phyloP scores from a whole-genome alignment of 2,888 invertebrate species.

The Melieria picta region DNA sequence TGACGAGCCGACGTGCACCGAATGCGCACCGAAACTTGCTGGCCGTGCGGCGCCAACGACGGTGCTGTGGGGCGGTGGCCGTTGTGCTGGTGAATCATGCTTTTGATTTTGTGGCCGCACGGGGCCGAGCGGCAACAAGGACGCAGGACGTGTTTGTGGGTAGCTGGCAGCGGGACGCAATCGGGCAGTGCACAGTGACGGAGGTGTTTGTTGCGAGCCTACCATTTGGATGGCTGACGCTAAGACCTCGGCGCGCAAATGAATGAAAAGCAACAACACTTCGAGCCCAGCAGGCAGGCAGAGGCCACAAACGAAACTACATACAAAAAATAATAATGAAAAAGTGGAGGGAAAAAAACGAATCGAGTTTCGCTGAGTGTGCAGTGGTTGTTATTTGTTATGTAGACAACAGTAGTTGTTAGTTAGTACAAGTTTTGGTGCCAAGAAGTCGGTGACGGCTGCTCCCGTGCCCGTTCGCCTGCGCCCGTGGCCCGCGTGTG shows the following conservation, averaged over 20 bases:
- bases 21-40: background rate
- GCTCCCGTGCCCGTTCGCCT: too few relatives aligned
- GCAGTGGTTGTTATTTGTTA: constrained; percentile 26
- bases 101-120: background rate
- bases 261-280: constrained; percentile 24
- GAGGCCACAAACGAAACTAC: too few relatives aligned
- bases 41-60: too few relatives aligned
- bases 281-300: too few relatives aligned
- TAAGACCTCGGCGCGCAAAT: constrained; percentile 7
- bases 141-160: too few relatives aligned
- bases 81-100: constrained; percentile 19
- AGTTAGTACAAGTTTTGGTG: constrained; percentile 32
- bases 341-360: constrained; percentile 9
- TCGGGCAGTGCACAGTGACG: too few relatives aligned
- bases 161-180: too few relatives aligned
- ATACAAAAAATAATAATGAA: too few relatives aligned
- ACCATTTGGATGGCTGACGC: background rate
- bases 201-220: background rate
- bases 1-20: too few relatives aligned
- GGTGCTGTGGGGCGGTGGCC: background rate
- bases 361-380: constrained; percentile 18
- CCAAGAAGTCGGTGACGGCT: constrained; percentile 38
- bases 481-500: too few relatives aligned
- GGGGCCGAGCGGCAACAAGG: too few relatives aligned
- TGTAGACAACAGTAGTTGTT: background rate